Base-by-base conservation (phyloP, 2,113 vertebrate species). In the Cichladusa arquata region DNA sequence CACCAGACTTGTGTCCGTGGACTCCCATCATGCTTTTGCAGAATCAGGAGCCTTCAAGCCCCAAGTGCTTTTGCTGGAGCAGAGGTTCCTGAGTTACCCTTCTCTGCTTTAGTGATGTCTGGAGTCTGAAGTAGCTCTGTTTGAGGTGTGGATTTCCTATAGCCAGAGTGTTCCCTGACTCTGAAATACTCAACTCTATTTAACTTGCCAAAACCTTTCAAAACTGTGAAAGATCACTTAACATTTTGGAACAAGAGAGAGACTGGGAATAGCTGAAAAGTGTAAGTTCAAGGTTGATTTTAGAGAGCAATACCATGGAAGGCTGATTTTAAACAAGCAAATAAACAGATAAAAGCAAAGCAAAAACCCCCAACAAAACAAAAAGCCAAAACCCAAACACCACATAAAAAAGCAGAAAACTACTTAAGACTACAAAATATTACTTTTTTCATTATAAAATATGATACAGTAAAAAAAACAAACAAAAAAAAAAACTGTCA, bases 121-220 rank as follows among this genome's bases (percentile, higher is more conserved):
- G 3, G 57, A 62, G 34, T 38, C 24, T 1, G 0, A 79, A 69
- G n/a, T 3, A 72, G 11, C 36, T 85, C 26, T 51, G 4, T 89
- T 67, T 87, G 58, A 86, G 28, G 16, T 79, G 28, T 40, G 42
- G 19, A 16, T 93, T 93, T 93, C 70, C 48, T 57, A 17, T 6
- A 79, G 14, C 24, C 2, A 12, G 48, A 51, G 33, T 25, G 9
- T 88, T 88, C 62, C n/a, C 53, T 92, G 73, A 42, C n/a, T 84
- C 42, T 92, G 73, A 94, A 95, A 90, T 71, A 79, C 16, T 86
- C 33, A 67, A 26, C 12, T 53, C 26, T 25, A 5, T 80, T 92
- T 86, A 90, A 85, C n/a, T 47, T 81, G 45, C 40, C 36, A 61
- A 87, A 92, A 62, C 8, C 11, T 80, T 62, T 90, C 50, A 79